Conservation (phyloP, 92 coral and sea anemone genomes). For the Muricea muricata region DNA sequence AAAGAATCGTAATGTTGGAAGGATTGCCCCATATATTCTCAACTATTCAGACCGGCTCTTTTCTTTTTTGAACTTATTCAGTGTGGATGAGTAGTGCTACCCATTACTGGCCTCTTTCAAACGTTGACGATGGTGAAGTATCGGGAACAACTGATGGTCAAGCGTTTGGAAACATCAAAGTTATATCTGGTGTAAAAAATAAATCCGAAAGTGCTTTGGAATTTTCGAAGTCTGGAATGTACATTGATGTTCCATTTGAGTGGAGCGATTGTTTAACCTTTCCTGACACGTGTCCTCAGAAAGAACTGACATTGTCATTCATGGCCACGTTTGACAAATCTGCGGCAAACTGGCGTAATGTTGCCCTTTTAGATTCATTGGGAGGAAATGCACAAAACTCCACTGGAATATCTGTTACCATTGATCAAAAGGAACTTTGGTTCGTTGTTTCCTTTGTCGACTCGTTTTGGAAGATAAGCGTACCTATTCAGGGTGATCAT, state of each 20-base stretch:
- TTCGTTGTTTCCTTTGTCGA: slow-evolving; percentile 64
- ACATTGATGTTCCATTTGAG: slow-evolving; percentile 61
- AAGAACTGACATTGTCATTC: slow-evolving; percentile 76
- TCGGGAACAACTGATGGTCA: slow-evolving; percentile 74
- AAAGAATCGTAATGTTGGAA: too few relatives aligned
- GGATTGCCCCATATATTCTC: too few relatives aligned
- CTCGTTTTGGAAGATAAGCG: slow-evolving; percentile 52
- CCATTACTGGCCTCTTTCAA: slow-evolving; percentile 87
- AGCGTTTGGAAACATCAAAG: slow-evolving; percentile 68
- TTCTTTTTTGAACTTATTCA: too few relatives aligned
- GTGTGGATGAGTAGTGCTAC: slow-evolving; percentile 93
- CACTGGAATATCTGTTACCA: slow-evolving; percentile 83
- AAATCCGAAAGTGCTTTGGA: slow-evolving; percentile 60
- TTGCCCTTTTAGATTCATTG: slow-evolving; percentile 75
- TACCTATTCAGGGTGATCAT: slow-evolving; percentile 56
- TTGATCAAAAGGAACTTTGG: slow-evolving; percentile 50
- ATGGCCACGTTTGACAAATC: slow-evolving; percentile 70
- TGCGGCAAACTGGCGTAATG: slow-evolving; percentile 74
- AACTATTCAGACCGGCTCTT: too few relatives aligned
- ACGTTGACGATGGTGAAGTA: slow-evolving; percentile 69
- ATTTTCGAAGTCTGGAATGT: slow-evolving; percentile 60
- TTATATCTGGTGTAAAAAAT: slow-evolving; percentile 54
- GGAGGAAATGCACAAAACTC: slow-evolving; percentile 23
- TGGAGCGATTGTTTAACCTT: slow-evolving; percentile 67
- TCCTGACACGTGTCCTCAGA: slow-evolving; percentile 59